Base-by-base conservation (phyloP, 2,888 invertebrate genomes). In the Lycophotia porphyrea region DNA sequence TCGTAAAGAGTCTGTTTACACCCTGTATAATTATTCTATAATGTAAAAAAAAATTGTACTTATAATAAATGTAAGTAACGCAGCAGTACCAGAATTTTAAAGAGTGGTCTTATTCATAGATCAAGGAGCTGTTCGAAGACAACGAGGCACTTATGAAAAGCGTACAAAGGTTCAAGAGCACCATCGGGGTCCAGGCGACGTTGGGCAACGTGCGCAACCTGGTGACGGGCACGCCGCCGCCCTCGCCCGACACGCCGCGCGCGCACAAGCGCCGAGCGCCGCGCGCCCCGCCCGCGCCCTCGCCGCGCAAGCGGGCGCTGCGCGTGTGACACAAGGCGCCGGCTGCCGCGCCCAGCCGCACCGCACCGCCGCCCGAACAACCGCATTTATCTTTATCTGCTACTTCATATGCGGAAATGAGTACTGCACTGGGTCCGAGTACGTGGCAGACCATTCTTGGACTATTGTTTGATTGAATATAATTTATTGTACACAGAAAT, bases 141-240 rank as follows among this genome's bases (percentile, higher is more conserved):
- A 95, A 96, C 90, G 94, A 94, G 75, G 95, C 95, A 81, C 85
- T 96, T 8, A 91, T 96, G 80, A 91, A 91, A 78, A 92, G 93
- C 60, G 91, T 96, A 60, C 92, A 90, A 39, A 91, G 91, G 73
- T 96, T 96, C 92, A 95, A 95, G 71, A 91, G 93, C 87, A 94
- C 91, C 36, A 94, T 95, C 82, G 94, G 94, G 0, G 80, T 90
- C 72, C 91, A 93, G 89, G 86, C 92, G 63, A 88, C 91, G 63
- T 90, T 94, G 86, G 95, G 95, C 24, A 96, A 96, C 91, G 80
- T 92, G 68, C 94, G 96, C 70, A 96, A 96, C 90, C 91, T 96
- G 36, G 95, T 96, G 83, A 95, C 95, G 60, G 42, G 92, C 2
- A 95, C 95, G 39, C 94, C 94, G 82, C 93, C 95, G 84, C 93